Base-by-base conservation (phyloP, 2,888 invertebrate genomes). In the Aquatica leii region DNA sequence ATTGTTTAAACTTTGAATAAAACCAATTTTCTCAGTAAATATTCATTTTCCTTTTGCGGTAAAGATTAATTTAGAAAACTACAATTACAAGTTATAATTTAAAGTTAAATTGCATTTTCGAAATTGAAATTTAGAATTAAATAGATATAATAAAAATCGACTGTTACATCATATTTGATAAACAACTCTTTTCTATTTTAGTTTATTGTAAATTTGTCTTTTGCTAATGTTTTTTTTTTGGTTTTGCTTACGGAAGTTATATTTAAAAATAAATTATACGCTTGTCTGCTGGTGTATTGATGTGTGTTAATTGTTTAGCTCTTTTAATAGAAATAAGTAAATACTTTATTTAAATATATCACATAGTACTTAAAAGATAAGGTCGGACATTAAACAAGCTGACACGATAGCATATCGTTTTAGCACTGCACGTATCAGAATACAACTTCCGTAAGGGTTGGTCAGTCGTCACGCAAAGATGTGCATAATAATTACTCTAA, bases 401-500 rank as follows among this genome's bases (percentile, higher is more conserved):
- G 71, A 74, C 74, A 74, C 71, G 76, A 73, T 73, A 73, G 62
- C 69, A 62, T 73, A 72, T 73, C 74, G 72, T 59, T 65, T 67
- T 67, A 68, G 69, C 66, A 68, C 72, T 73, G 71, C 74, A 73
- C 73, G 77, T 77, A 76, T 77, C 77, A 70, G 71, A 72, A 72
- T 77, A 78, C 78, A 78, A 79, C 79, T 80, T 80, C 79, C 78
- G 78, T 73, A 71, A 71, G 72, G 72, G 72, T 69, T 73, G 69
- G 72, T 69, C 72, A 70, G 71, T 68, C 73, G 71, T 73, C 80
- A 80, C 79, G 80, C 80, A 73, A 80, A 76, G 80, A 80, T 80
- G 80, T 80, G 80, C 80, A 80, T 79, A 79, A 78, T 77, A 78
- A 80, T 79, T 77, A 79, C 69, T 55, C 67, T 58, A 56, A 68